A percentile compares a stretch with the other conserved stretches of the same genome.
Evolutionary conservation across 1,140 invertebrate genomes (phyloP).

Genomic region (Apis florea): DNA sequence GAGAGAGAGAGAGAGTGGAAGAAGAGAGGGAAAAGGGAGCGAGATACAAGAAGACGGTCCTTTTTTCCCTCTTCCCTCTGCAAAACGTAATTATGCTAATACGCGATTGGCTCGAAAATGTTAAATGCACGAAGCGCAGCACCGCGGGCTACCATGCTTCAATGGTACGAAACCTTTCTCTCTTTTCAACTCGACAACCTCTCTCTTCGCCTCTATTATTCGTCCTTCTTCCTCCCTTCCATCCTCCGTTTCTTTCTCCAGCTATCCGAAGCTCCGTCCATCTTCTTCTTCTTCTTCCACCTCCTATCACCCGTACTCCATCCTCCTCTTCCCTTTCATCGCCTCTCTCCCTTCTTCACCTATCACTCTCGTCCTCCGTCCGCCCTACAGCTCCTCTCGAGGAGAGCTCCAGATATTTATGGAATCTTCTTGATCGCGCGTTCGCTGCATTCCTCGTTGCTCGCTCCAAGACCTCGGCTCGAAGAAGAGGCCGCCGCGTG

Average conservation of each 20-base stretch:
- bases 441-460: slow-evolving; percentile 61
- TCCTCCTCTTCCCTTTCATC: slow-evolving; percentile 7
- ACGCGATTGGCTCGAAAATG: slow-evolving; percentile 78
- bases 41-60: slow-evolving; percentile 33
- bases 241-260: too few relatives aligned
- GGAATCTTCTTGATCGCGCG: slow-evolving; percentile 70
- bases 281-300: too few relatives aligned
- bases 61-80: slow-evolving; percentile 64
- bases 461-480: slow-evolving; percentile 22
- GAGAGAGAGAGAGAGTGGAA: slow-evolving; percentile 28
- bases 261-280: too few relatives aligned
- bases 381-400: not conserved
- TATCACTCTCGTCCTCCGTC: slow-evolving; percentile 13
- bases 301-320: not conserved
- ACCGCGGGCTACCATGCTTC: slow-evolving; percentile 73
- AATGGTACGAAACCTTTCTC: too few relatives aligned
- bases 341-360: not conserved
- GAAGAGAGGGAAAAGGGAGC: too few relatives aligned
- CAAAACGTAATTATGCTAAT: slow-evolving; percentile 79
- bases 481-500: slow-evolving; percentile 1
- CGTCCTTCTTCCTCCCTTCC: too few relatives aligned
- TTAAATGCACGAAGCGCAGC: slow-evolving; percentile 69
- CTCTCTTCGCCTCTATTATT: too few relatives aligned
- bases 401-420: slow-evolving; percentile 68
- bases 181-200: too few relatives aligned